A percentile compares a stretch with the other conserved stretches of the same genome.
These are phyloP conservation scores for Pangasianodon hypophthalmus DNA, from an alignment of 2,113 vertebrate genomes.

Conservation along the genomic window DNA sequence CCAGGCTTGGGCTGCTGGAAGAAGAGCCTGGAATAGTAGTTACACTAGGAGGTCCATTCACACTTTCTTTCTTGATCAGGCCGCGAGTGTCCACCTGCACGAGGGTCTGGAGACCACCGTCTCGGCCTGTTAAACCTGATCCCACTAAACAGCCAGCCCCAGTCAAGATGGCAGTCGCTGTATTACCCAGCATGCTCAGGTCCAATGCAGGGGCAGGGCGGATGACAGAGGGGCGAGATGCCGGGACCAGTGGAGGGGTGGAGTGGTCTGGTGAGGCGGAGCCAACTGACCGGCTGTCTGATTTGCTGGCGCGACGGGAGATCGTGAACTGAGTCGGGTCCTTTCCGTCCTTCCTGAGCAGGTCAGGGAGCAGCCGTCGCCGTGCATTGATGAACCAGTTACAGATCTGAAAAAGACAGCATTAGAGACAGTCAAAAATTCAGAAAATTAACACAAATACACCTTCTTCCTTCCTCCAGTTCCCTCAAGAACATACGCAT, in stretches of 20 bases:
- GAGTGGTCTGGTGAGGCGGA: slow-evolving; percentile 63
- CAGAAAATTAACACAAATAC: background rate
- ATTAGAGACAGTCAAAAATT: background rate
- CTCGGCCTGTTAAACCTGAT: slow-evolving; percentile 43
- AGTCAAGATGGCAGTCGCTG: slow-evolving; percentile 72
- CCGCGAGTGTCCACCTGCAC: slow-evolving; percentile 68
- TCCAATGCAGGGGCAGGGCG: slow-evolving; percentile 68
- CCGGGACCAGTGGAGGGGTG: slow-evolving; percentile 61
- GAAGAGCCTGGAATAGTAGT: slow-evolving; percentile 60
- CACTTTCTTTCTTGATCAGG: slow-evolving; percentile 67
- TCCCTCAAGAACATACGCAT: background rate
- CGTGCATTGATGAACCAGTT: slow-evolving; percentile 99
- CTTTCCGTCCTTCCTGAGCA: slow-evolving; percentile 92
- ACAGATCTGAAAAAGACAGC: slow-evolving; percentile 80
- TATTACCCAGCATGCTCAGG: slow-evolving; percentile 72
- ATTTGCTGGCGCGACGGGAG: slow-evolving; percentile 83
- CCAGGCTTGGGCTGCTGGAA: slow-evolving; percentile 68
- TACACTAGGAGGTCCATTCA: slow-evolving; percentile 45
- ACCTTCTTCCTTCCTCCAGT: too few species aligned
- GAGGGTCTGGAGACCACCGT: slow-evolving; percentile 66
- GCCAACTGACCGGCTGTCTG: slow-evolving; percentile 55
- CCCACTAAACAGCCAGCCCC: slow-evolving; percentile 64
- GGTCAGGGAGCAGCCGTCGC: slow-evolving; percentile 88
- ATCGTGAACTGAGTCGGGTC: slow-evolving; percentile 95
- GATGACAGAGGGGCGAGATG: slow-evolving; percentile 73